Evolutionary conservation across 1,140 invertebrate genomes (phyloP).

Genomic region (Rhagoletis zephyria): DNA sequence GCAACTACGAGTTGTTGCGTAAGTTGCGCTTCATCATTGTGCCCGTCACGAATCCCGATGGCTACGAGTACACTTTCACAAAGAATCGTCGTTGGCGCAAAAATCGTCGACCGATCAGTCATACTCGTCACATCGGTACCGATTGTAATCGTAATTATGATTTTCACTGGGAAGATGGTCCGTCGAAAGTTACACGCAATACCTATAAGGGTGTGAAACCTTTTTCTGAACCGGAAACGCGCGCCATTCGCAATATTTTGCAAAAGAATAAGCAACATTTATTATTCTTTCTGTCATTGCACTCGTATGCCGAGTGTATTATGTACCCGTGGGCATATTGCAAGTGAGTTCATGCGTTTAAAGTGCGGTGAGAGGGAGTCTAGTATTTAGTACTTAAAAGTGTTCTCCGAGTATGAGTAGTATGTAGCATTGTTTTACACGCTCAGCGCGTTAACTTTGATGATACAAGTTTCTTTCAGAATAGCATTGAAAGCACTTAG

Average conservation of each 20-base stretch:
- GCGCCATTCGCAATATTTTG: constrained; percentile 77
- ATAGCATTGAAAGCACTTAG: too few species aligned
- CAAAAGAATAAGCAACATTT: constrained; percentile 74
- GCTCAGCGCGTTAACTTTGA: too few species aligned
- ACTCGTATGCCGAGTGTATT: constrained; percentile 79
- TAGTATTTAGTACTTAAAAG: too few species aligned
- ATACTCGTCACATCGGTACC: constrained; percentile 76
- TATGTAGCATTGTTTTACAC: too few species aligned
- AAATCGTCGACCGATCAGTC: constrained; percentile 71
- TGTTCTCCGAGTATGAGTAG: too few species aligned
- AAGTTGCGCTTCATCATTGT: constrained; percentile 79
- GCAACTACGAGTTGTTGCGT: constrained; percentile 73
- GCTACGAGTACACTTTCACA: constrained; percentile 69
- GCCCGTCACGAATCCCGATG: constrained; percentile 77
- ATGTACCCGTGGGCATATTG: constrained; percentile 79
- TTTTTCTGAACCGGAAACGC: constrained; percentile 85
- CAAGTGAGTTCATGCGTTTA: constrained; percentile 60
- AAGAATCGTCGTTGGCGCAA: constrained; percentile 75
- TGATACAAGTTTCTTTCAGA: too few species aligned
- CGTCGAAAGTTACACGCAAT: constrained; percentile 76
- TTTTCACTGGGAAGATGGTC: constrained; percentile 78
- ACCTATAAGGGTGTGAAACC: constrained; percentile 81
- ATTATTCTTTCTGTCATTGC: constrained; percentile 80
- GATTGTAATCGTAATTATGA: constrained; percentile 82
- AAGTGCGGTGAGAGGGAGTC: too few species aligned